Evolutionary conservation across 2,797 vertebrate genomes (phyloP).

Genomic region (Tapera naevia): DNA sequence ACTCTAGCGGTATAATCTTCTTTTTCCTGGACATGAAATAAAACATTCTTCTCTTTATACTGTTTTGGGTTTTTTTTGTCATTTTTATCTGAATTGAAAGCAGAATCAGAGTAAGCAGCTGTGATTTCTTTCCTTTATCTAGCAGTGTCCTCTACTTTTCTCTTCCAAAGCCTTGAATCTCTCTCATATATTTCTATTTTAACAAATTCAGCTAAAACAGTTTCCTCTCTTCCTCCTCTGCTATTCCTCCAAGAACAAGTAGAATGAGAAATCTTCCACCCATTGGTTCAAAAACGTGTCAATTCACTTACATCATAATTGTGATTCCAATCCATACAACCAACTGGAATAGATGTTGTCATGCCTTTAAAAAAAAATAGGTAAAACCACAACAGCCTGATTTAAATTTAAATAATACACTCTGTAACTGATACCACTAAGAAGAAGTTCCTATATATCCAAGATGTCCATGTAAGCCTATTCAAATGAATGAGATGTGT

Average conservation of each 20-base stretch:
- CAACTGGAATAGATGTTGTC: background rate
- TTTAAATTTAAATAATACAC: background rate
- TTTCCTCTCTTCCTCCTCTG: background rate
- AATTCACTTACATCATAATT: background rate
- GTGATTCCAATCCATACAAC: background rate
- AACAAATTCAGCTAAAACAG: background rate
- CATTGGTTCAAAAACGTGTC: rapidly evolving
- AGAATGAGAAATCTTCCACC: background rate
- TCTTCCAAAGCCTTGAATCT: background rate
- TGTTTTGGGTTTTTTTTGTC: background rate
- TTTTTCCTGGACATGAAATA: background rate
- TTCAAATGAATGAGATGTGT: background rate
- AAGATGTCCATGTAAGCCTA: background rate
- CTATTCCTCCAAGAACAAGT: background rate
- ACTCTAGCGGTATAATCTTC: background rate
- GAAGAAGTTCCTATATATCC: background rate
- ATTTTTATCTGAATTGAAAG: background rate
- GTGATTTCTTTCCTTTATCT: background rate
- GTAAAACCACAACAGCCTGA: background rate
- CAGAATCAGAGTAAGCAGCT: background rate
- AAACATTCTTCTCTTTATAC: background rate
- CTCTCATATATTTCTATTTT: background rate
- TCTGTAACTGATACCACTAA: background rate
- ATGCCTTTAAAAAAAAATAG: background rate
- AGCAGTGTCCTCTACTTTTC: background rate